These are phyloP conservation scores for Mnemiopsis leidyi DNA, from an alignment of 37 sponge, comb jelly and placozoan species.

Conservation along the genomic window DNA sequence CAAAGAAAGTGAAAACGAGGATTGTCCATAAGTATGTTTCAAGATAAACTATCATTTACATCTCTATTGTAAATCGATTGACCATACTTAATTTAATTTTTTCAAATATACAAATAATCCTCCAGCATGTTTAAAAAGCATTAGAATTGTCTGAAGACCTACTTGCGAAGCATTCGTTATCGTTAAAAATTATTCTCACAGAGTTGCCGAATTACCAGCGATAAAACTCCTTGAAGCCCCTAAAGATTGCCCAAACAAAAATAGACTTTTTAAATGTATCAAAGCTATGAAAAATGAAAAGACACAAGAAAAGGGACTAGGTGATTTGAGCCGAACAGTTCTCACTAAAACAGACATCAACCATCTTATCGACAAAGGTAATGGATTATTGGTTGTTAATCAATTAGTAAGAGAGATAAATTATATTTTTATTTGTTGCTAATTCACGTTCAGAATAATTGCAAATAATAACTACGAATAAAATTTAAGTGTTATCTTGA, in stretches of 20 bases:
- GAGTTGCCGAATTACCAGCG: constrained; percentile 30
- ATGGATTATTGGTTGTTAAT: no score
- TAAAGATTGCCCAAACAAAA: constrained; percentile 43
- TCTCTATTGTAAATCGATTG: no score
- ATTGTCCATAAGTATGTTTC: constrained; percentile 6
- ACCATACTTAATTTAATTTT: no score
- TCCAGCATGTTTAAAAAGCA: no score
- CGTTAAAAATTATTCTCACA: not conserved
- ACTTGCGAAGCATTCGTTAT: not conserved
- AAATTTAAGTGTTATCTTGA: no score
- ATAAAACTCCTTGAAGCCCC: not conserved
- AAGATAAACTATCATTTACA: no score
- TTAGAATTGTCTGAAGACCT: not conserved
- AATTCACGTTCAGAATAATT: no score
- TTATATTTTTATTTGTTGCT: no score
- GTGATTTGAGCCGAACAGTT: constrained; percentile 38
- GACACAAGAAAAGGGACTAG: constrained; percentile 41
- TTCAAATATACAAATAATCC: no score
- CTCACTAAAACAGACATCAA: constrained; percentile 39
- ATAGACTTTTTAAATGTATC: constrained; percentile 50
- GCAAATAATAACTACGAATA: no score
- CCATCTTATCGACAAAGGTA: constrained; percentile 59
- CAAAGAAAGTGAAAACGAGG: constrained; percentile 49
- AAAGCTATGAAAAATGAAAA: constrained; percentile 48
- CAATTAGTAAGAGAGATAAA: no score